These are phyloP conservation scores for Plebejus anna DNA, from an alignment of 2,888 invertebrate genomes.

Conservation along the genomic window DNA sequence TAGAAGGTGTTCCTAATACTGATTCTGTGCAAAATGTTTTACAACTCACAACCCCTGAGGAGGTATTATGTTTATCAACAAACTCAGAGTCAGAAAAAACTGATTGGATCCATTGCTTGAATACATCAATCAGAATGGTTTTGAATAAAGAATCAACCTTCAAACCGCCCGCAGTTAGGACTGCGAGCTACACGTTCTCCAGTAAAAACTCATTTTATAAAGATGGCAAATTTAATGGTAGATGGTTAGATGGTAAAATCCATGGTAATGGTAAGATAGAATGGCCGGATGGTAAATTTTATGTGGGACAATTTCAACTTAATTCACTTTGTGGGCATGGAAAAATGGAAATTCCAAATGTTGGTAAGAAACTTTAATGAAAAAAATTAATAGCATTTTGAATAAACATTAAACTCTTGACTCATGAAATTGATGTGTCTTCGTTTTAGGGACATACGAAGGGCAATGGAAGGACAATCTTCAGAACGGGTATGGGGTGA, in stretches of 20 bases:
- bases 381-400: not conserved
- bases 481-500: conserved; percentile 89
- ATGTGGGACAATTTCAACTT: conserved; percentile 89
- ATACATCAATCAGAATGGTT: conserved; percentile 84
- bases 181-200: conserved; percentile 85
- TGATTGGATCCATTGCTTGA: conserved; percentile 89
- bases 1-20: conserved; percentile 85
- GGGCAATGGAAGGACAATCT: conserved; percentile 90
- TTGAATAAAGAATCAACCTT: conserved; percentile 82
- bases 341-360: conserved; percentile 82
- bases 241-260: conserved; percentile 90
- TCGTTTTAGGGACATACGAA: conserved; percentile 83
- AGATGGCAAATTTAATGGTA: conserved; percentile 88
- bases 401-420: too few relatives aligned
- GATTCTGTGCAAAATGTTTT: conserved; percentile 83
- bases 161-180: conserved; percentile 85
- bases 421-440: too few relatives aligned
- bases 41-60: conserved; percentile 88
- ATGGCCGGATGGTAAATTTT: conserved; percentile 89
- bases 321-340: conserved; percentile 87
- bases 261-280: conserved; percentile 91
- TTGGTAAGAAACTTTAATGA: conserved; percentile 59
- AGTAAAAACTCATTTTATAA: conserved; percentile 84
- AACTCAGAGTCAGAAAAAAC: conserved; percentile 84
- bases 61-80: conserved; percentile 84